Base-by-base conservation (phyloP, 2,888 invertebrate genomes). In the Apamea sordens region DNA sequence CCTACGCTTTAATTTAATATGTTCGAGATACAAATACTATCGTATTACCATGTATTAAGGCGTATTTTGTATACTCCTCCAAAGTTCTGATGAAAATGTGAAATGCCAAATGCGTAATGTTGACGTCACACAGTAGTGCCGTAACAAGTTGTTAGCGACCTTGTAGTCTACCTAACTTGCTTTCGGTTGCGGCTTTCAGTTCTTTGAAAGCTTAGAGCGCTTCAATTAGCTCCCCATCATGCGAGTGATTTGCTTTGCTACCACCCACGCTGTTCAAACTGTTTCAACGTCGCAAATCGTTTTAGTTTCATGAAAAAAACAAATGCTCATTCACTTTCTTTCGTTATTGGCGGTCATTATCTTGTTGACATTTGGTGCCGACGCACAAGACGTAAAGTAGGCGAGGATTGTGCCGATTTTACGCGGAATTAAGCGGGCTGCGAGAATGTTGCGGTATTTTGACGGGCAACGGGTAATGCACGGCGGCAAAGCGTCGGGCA, bases 361-460 rank as follows among this genome's bases (percentile, higher is more conserved):
- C 82, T 90, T 86, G 90, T 88, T 88, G 86, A 86, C 84, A 82
- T 86, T 88, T 81, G 80, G 85, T 80, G 77, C 70, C 79, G 74
- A 78, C 79, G 76, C 56, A 75, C 63, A 79, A 71, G 76, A 86
- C 78, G 70, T 85, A 75, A 73, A 83, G 81, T 75, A 79, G 77
- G 74, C 78, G 76, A 86, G 44, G 81, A 85, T 77, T 80, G 77
- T 59, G 76, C 76, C 80, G 82, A 84, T 87, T 84, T 86, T 86
- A 79, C 82, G 76, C 78, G 73, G 84, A 83, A 84, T 88, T 84
- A 84, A 77, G 77, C 70, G 78, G 77, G 44, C 75, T 79, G 78
- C 78, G 82, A 82, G 86, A 88, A 84, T 89, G 80, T 88, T 88
- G 86, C 84, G 89, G 86, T 89, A 88, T 89, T 88, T 84, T 87